Evolutionary conservation across 2,797 vertebrate genomes (phyloP), one percentile per base, ranked within the genome.

Genomic region (Chlorospingus semifuscus): DNA sequence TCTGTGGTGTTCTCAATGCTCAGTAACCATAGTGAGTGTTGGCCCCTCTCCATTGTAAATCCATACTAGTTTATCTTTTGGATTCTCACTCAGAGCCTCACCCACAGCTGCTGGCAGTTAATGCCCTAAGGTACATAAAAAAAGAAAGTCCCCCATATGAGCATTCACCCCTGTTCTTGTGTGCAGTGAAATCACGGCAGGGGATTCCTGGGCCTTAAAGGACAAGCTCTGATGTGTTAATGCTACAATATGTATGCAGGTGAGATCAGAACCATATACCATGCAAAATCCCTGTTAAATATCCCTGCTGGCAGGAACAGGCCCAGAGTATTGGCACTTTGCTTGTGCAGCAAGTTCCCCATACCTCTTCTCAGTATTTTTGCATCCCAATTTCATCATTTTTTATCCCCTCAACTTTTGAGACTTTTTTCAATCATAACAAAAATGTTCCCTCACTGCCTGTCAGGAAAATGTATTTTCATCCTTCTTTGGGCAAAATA

Each of bases 391-490:
- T 65, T 85, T 89, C 20, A 85, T 41, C 1, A 41, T 39, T 75
- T 96, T 93, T 90, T 77, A 80, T 80, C 46, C 75, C 42, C 44
- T 52, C 13, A 77, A 89, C 16, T 76, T 83, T 18, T 44, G 70
- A 70, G 39, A 18, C 11, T 77, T 89, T 90, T 95, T 89, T 71
- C 37, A 69, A 11, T 69, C 69, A 66, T 52, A 65, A 81, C n/a
- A 89, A 93, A 93, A 75, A 27, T 50, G 6, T 75, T 89, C 15
- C 11, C 17, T 57, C 21, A 77, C 71, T 83, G 50, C 29, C 68
- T 87, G 65, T 23, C 59, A 87, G 11, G 9, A 90, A 93, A 94
- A 94, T 36, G 12, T 55, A 47, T 95, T 91, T 95, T 75, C 34
- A 75, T 83, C 61, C 39, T 85, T 87, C 46, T 89, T 83, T 55